phyloP scores from a whole-genome alignment of 2,888 invertebrate genomes.

The Tiphia femorata region DNA sequence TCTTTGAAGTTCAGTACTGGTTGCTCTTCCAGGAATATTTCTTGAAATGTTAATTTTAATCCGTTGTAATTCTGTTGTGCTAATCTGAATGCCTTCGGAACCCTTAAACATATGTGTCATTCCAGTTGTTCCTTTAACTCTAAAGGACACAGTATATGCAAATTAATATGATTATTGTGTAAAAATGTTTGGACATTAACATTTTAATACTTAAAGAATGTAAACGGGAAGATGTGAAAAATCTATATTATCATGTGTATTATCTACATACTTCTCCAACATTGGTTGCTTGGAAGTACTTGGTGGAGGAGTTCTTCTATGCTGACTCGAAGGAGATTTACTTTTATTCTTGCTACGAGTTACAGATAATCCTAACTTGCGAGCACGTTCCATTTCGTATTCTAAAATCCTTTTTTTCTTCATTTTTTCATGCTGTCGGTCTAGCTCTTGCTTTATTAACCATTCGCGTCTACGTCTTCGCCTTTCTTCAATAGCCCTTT shows the following conservation, averaged over 20 bases:
- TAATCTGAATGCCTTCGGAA: constrained; percentile 43
- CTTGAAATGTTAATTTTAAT: constrained; percentile 52
- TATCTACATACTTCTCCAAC: constrained; percentile 27
- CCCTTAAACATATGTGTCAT: not conserved
- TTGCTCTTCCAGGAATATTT: constrained; percentile 32
- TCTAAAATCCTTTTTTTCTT: constrained; percentile 48
- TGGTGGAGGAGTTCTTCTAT: constrained; percentile 13
- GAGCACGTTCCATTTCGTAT: constrained; percentile 37
- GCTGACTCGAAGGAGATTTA: constrained; percentile 18
- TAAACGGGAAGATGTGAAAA: not conserved
- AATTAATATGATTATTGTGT: not conserved
- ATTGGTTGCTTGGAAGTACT: constrained; percentile 9
- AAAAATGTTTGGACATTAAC: not conserved
- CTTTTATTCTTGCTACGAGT: constrained; percentile 12
- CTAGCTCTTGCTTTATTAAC: constrained; percentile 40
- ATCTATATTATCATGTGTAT: too few relatives aligned
- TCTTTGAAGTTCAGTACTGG: constrained; percentile 35
- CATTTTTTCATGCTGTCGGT: constrained; percentile 45
- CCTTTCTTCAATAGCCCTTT: too few relatives aligned
- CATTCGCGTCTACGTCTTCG: too few relatives aligned
- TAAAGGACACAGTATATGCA: not conserved
- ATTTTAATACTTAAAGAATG: not conserved
- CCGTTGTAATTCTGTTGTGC: constrained; percentile 35
- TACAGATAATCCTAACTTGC: constrained; percentile 15
- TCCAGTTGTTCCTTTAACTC: not conserved